A percentile compares a stretch with the other conserved stretches of the same genome.
These are phyloP conservation scores for Pilophorus perplexus DNA, from an alignment of 2,888 invertebrate species.

Conservation along the genomic window DNA sequence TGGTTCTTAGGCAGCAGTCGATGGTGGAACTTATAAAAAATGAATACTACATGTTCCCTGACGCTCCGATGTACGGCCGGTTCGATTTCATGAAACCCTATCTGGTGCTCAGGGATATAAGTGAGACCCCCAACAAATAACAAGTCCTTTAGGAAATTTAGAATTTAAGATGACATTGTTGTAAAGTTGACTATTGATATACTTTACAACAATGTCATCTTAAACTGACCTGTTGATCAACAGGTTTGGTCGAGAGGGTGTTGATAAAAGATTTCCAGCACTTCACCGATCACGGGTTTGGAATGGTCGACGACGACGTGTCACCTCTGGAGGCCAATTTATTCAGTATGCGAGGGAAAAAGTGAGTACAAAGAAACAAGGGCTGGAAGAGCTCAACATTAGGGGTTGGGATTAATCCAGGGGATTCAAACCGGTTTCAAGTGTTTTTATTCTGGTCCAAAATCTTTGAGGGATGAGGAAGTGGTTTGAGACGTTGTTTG, in stretches of 20 bases:
- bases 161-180: not conserved
- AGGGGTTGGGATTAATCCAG: too few relatives aligned
- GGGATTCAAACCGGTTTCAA: too few relatives aligned
- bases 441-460: too few relatives aligned
- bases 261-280: slow-evolving; percentile 42
- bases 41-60: not conserved
- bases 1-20: not conserved
- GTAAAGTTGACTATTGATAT: too few relatives aligned
- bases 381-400: too few relatives aligned
- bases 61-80: slow-evolving; percentile 17
- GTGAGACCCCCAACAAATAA: not conserved
- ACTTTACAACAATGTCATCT: too few relatives aligned
- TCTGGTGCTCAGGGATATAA: slow-evolving; percentile 25
- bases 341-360: slow-evolving; percentile 35
- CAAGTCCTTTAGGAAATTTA: not conserved
- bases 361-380: too few relatives aligned
- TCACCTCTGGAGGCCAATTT: slow-evolving; percentile 28
- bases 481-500: too few relatives aligned
- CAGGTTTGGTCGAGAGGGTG: slow-evolving; percentile 30
- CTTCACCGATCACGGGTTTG: slow-evolving; percentile 33
- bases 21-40: not conserved
- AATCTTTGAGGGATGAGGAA: too few relatives aligned
- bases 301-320: not conserved
- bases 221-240: too few relatives aligned
- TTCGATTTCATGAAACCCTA: slow-evolving; percentile 25